Conservation (phyloP, 2,888 invertebrate species). For the Agrochola circellaris region DNA sequence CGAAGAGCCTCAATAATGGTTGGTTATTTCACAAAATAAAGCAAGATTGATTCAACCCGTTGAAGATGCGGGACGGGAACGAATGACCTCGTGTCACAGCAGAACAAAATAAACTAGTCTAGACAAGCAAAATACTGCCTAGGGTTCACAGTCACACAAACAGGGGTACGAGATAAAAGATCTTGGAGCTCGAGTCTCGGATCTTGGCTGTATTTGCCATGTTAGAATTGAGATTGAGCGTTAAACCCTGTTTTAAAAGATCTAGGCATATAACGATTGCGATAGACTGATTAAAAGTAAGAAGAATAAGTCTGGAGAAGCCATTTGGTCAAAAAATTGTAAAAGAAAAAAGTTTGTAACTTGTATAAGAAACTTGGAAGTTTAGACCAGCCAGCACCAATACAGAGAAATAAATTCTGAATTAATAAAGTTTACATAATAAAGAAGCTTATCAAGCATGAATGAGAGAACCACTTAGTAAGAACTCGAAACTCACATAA, state of each 20-base stretch:
- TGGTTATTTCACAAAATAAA: conserved; percentile 25
- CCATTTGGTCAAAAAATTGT: neutral
- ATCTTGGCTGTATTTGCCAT: conserved; percentile 12
- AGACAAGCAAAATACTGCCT: conserved; percentile 55
- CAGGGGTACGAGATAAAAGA: conserved; percentile 15
- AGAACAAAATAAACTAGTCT: conserved; percentile 61
- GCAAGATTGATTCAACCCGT: conserved; percentile 12
- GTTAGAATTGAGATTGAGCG: neutral
- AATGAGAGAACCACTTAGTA: conserved; percentile 42
- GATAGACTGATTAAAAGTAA: conserved; percentile 5
- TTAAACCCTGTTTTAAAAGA: conserved; percentile 11
- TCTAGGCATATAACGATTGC: neutral
- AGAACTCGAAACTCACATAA: conserved; percentile 31
- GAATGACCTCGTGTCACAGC: conserved; percentile 69
- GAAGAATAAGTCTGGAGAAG: conserved; percentile 5
- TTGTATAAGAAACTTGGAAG: conserved; percentile 14
- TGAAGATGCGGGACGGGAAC: conserved; percentile 55
- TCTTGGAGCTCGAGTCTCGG: conserved; percentile 9
- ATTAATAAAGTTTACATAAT: conserved; percentile 43
- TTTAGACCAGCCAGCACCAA: conserved; percentile 16
- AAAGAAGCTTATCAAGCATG: conserved; percentile 42
- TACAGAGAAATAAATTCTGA: conserved; percentile 32
- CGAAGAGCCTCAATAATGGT: conserved; percentile 5
- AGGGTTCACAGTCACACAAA: conserved; percentile 20
- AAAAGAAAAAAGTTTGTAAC: conserved; percentile 25